Percentiles rank a stretch among this genome's conserved stretches.
Evolutionary conservation across 1,140 invertebrate genomes (phyloP).

Genomic region (Zaprionus ghesquierei): DNA sequence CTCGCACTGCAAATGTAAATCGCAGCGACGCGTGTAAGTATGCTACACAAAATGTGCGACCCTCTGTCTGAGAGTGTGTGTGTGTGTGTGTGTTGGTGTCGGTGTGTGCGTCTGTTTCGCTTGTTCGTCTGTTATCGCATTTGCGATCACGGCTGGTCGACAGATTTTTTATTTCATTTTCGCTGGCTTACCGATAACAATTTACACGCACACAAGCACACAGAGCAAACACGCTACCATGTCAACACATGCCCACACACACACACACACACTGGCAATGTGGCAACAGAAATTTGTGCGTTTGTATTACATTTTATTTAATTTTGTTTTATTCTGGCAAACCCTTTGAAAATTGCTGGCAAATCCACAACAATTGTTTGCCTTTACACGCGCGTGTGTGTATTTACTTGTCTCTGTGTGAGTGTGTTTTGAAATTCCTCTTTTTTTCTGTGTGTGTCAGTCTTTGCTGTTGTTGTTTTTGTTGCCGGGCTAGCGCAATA

Average conservation of each 20-base stretch:
- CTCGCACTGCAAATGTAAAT: constrained; percentile 16
- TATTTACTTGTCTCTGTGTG: constrained; percentile 9
- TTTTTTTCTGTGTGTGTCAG: not conserved
- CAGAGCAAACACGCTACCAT: constrained; percentile 12
- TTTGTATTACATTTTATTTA: constrained; percentile 48
- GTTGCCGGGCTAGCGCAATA: constrained; percentile 22
- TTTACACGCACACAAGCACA: constrained; percentile 10
- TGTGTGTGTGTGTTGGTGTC: constrained; percentile 25
- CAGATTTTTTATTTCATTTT: constrained; percentile 71
- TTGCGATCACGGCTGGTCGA: constrained; percentile 46
- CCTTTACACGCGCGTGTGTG: not conserved
- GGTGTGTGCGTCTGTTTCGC: constrained; percentile 18
- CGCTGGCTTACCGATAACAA: constrained; percentile 57
- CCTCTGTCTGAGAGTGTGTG: not conserved
- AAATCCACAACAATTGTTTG: constrained; percentile 43
- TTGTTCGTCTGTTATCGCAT: constrained; percentile 52
- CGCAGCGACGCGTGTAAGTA: constrained; percentile 22
- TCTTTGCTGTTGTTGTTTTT: constrained; percentile 11
- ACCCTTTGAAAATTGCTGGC: constrained; percentile 23
- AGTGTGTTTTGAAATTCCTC: not conserved
- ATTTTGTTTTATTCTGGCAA: constrained; percentile 40
- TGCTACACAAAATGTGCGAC: constrained; percentile 25
- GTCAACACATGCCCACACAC: constrained; percentile 2
- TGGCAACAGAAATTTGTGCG: constrained; percentile 34
- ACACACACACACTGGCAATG: not conserved